Conservation (phyloP, 2,113 vertebrate species). For the Eleginops maclovinus region DNA sequence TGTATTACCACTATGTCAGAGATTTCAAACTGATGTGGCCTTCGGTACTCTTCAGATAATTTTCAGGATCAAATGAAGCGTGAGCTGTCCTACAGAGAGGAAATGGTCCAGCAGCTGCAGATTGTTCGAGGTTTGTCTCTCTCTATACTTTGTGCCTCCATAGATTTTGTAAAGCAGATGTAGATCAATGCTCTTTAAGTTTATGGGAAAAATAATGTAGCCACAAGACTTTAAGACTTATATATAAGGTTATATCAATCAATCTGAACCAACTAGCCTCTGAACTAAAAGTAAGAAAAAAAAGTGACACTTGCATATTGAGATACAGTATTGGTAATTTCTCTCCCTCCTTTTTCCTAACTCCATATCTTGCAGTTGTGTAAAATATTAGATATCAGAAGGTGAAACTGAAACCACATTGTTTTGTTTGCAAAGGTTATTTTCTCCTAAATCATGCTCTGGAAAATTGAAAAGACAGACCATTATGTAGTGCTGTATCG, state of each 20-base stretch:
- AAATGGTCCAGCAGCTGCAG: constrained; percentile 99
- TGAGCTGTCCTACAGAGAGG: constrained; percentile 97
- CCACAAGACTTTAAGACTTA: too few relatives aligned
- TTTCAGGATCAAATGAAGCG: constrained; percentile 99
- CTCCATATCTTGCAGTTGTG: constrained; percentile 19
- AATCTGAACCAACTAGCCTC: constrained; percentile 18
- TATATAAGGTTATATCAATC: constrained; percentile 14
- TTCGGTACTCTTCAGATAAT: constrained; percentile 90
- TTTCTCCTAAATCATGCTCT: constrained; percentile 78
- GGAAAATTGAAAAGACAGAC: constrained; percentile 76
- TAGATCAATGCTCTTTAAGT: constrained; percentile 64
- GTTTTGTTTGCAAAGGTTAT: constrained; percentile 77
- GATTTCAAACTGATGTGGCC: constrained; percentile 56
- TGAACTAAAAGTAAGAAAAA: constrained; percentile 37
- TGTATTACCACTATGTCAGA: constrained; percentile 42
- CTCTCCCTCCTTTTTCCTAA: constrained; percentile 59
- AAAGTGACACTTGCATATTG: constrained; percentile 84
- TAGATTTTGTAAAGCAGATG: constrained; percentile 46
- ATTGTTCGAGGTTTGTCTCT: constrained; percentile 92
- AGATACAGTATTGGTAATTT: constrained; percentile 53
- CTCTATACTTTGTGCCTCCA: constrained; percentile 27
- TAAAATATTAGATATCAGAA: constrained; percentile 57
- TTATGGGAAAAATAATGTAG: neutral
- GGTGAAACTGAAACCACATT: constrained; percentile 64
- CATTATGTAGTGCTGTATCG: constrained; percentile 78